phyloP scores from a whole-genome alignment of 2,888 invertebrate genomes.

The Polydrusus tereticollis region DNA sequence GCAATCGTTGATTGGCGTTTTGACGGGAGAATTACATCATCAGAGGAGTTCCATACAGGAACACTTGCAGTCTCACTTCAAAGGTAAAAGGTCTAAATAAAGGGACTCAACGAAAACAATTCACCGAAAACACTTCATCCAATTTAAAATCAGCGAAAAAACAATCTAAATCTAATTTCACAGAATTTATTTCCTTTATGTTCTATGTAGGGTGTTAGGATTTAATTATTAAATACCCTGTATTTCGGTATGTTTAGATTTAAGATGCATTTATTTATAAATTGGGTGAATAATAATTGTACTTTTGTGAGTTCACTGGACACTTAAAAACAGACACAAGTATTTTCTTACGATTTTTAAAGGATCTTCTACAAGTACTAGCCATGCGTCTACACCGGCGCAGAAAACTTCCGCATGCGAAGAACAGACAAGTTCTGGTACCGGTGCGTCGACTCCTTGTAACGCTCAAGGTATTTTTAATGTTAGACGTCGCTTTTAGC shows the following conservation, averaged over 20 bases:
- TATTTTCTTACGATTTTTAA: slow-evolving; percentile 32
- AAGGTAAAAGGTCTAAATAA: slow-evolving; percentile 57
- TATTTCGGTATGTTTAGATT: not conserved
- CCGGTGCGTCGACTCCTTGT: slow-evolving; percentile 55
- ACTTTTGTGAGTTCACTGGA: not conserved
- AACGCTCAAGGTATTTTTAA: slow-evolving; percentile 53
- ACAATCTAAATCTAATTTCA: too few species aligned
- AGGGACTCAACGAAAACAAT: too few species aligned
- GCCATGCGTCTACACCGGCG: slow-evolving; percentile 64
- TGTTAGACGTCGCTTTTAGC: slow-evolving; percentile 27
- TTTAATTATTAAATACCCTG: slow-evolving; percentile 40
- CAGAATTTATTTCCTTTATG: too few species aligned
- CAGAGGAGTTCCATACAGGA: slow-evolving; percentile 58
- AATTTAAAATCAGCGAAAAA: too few species aligned
- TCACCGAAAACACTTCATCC: too few species aligned
- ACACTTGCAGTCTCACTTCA: slow-evolving; percentile 55
- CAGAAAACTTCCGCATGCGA: slow-evolving; percentile 61
- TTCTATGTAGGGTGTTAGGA: too few species aligned
- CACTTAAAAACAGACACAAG: not conserved
- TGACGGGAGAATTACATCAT: slow-evolving; percentile 70
- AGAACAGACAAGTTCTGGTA: slow-evolving; percentile 56
- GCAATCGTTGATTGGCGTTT: slow-evolving; percentile 77
- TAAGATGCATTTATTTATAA: too few species aligned
- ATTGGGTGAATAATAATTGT: not conserved
- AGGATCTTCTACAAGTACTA: slow-evolving; percentile 62